Percentiles rank a stretch among this genome's conserved stretches.
Evolutionary conservation across 2,888 invertebrate species (phyloP).

Genomic region (Pyrrhosoma nymphula): DNA sequence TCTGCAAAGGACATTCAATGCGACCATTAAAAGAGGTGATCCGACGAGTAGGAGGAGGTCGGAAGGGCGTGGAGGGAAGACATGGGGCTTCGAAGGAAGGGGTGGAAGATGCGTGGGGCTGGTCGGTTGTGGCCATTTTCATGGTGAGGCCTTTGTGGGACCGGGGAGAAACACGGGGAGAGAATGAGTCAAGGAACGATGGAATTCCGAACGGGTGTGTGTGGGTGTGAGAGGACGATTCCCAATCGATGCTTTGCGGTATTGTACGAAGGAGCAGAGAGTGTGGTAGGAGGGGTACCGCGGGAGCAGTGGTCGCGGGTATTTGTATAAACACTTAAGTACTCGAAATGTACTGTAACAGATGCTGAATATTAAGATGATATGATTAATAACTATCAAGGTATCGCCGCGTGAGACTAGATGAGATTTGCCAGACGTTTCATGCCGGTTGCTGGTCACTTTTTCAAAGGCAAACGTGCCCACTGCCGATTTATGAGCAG

Average conservation of each 20-base stretch:
- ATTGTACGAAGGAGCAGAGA: background rate
- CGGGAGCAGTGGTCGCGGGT: too few relatives aligned
- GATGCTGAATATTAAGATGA: too few relatives aligned
- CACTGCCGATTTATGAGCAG: too few relatives aligned
- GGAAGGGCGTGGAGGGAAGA: background rate
- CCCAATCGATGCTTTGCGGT: background rate
- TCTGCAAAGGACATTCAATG: slow-evolving; percentile 24
- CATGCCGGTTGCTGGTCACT: too few relatives aligned
- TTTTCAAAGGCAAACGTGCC: too few relatives aligned
- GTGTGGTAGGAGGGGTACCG: background rate
- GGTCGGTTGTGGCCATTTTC: background rate
- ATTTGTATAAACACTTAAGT: too few relatives aligned
- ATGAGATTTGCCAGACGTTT: too few relatives aligned
- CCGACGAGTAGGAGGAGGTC: background rate
- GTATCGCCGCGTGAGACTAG: too few relatives aligned
- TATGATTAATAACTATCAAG: too few relatives aligned
- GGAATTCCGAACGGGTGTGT: background rate
- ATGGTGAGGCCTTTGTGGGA: background rate
- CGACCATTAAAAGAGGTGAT: slow-evolving; percentile 40
- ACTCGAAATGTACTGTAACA: too few relatives aligned
- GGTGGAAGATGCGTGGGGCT: background rate
- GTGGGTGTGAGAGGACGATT: background rate
- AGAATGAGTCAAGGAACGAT: background rate
- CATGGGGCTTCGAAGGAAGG: background rate
- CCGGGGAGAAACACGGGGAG: background rate